Conservation (phyloP, 2,113 vertebrate species). For the Callospermophilus lateralis region DNA sequence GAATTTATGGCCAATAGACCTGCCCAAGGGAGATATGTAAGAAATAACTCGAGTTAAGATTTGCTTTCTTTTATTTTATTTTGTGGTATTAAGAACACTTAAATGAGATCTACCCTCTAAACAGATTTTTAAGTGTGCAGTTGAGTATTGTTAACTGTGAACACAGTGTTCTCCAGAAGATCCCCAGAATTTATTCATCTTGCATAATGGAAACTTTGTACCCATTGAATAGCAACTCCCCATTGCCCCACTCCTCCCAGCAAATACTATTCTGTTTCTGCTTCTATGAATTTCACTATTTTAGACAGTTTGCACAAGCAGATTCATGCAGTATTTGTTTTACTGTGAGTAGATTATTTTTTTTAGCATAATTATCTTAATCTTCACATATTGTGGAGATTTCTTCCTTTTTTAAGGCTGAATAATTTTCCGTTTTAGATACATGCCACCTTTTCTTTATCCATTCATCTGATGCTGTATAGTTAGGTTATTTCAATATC, state of each 20-base stretch:
- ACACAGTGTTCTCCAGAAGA: neutral
- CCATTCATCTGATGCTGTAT: neutral
- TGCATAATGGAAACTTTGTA: neutral
- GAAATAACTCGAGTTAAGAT: neutral
- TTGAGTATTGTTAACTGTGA: neutral
- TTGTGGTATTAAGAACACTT: neutral
- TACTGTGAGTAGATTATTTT: constrained; percentile 1
- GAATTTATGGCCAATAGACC: neutral
- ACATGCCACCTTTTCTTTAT: neutral
- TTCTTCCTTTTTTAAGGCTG: neutral
- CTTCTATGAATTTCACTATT: neutral
- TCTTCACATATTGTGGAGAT: neutral
- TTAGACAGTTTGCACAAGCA: neutral
- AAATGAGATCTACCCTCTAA: neutral
- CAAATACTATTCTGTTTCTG: neutral
- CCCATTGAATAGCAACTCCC: neutral
- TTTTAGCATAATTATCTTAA: neutral
- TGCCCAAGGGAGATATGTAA: neutral
- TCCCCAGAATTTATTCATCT: neutral
- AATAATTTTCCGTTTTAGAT: neutral
- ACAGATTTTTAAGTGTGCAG: neutral
- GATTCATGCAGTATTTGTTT: neutral
- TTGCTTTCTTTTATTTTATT: neutral
- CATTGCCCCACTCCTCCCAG: too few species aligned
- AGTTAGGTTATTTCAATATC: neutral